These are phyloP conservation scores for Campylorhamphus procurvoides DNA, from an alignment of 2,113 vertebrate species.

Conservation along the genomic window DNA sequence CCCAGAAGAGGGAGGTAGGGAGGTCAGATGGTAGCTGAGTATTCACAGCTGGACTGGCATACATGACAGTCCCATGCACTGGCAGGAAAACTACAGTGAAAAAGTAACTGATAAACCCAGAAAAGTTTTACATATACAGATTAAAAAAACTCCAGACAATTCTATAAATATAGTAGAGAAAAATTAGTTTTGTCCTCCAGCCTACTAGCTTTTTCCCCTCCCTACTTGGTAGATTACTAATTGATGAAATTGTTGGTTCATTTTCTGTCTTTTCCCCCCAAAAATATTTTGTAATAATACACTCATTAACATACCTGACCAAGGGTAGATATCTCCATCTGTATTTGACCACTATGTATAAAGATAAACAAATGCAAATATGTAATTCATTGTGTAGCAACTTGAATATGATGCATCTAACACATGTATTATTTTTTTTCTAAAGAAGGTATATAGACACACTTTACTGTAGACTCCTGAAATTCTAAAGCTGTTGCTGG, in stretches of 20 bases:
- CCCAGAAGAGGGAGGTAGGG: not conserved
- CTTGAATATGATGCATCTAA: not conserved
- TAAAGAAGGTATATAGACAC: slow-evolving; percentile 36
- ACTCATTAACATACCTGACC: slow-evolving; percentile 78
- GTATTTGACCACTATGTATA: slow-evolving; percentile 80
- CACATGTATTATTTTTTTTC: not conserved
- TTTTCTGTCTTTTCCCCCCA: not conserved
- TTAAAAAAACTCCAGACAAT: not conserved
- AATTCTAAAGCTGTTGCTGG: slow-evolving; percentile 68
- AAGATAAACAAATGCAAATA: slow-evolving; percentile 3
- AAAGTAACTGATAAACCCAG: not conserved
- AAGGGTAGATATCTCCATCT: slow-evolving; percentile 75
- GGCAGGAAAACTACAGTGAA: not conserved
- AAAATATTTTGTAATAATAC: not conserved
- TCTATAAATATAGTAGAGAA: not conserved
- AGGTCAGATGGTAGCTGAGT: not conserved
- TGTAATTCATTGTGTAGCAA: not conserved
- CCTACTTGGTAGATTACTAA: not conserved
- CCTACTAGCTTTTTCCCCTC: not conserved
- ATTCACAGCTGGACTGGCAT: not conserved
- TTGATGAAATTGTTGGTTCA: not conserved
- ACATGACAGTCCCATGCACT: accelerated
- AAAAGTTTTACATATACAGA: accelerated
- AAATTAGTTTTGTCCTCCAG: not conserved
- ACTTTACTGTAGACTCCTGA: slow-evolving; percentile 65